These are phyloP conservation scores for Sanderia malayensis DNA, from an alignment of 30 jellyfish, hydroid and myxozoan species.

Conservation along the genomic window DNA sequence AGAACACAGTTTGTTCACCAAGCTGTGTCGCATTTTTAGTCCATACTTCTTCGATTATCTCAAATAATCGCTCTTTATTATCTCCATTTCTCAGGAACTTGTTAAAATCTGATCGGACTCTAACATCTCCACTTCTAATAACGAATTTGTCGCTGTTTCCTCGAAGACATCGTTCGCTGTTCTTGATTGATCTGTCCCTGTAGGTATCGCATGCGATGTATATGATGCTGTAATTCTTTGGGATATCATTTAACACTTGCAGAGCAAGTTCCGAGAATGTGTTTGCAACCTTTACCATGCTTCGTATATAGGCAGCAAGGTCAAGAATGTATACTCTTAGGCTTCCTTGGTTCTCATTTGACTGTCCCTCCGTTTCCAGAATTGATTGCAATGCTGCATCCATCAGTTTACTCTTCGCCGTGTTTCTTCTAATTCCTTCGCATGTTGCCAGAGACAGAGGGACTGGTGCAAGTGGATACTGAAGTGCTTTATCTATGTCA, in stretches of 20 bases:
- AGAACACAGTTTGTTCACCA: conserved; percentile 30
- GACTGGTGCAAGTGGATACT: conserved; percentile 36
- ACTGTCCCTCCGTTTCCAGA: conserved; percentile 26
- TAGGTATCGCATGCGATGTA: conserved; percentile 32
- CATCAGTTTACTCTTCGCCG: conserved; percentile 39
- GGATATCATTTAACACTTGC: conserved; percentile 21
- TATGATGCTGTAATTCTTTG: conserved; percentile 33
- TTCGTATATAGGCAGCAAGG: conserved; percentile 29
- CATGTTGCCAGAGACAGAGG: conserved; percentile 40
- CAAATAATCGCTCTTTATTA: conserved; percentile 8
- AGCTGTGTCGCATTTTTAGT: conserved; percentile 12
- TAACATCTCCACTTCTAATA: conserved; percentile 27
- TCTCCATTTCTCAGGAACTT: conserved; percentile 35
- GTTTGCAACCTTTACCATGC: conserved; percentile 34
- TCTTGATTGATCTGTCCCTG: conserved; percentile 28
- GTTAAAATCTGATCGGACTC: conserved; percentile 38
- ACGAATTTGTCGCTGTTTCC: conserved; percentile 45
- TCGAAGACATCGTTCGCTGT: conserved; percentile 31
- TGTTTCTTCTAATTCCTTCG: conserved; percentile 40
- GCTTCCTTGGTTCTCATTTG: conserved; percentile 13
- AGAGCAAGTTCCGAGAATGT: conserved; percentile 37
- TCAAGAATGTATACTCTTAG: conserved; percentile 32
- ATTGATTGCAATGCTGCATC: conserved; percentile 38
- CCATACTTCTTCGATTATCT: conserved; percentile 27
- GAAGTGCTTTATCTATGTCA: conserved; percentile 38